Conservation (phyloP, 2,888 invertebrate species). For the Patella ulyssiponensis region DNA sequence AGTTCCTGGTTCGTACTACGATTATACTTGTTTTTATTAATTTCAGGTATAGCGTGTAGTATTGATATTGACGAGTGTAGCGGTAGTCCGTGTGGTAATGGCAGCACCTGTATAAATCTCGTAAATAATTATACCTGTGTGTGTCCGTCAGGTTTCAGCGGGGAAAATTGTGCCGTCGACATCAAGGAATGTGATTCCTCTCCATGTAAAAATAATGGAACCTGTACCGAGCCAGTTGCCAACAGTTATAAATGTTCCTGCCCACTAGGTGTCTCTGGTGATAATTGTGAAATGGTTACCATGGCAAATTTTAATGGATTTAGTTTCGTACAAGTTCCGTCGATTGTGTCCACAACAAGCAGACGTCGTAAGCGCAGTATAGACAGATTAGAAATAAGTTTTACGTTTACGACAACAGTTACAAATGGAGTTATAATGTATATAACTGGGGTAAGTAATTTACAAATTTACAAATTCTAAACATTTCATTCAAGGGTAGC, state of each 20-base stretch:
- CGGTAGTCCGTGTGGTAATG: slow-evolving; percentile 38
- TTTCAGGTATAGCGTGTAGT: slow-evolving; percentile 34
- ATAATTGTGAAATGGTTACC: slow-evolving; percentile 52
- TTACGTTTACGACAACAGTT: slow-evolving; percentile 56
- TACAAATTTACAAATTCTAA: too few relatives aligned
- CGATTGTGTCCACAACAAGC: slow-evolving; percentile 24
- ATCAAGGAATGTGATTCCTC: slow-evolving; percentile 73
- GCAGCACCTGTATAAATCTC: slow-evolving; percentile 38
- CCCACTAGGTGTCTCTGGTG: slow-evolving; percentile 52
- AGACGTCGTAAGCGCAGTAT: slow-evolving; percentile 25
- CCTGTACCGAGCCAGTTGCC: slow-evolving; percentile 92
- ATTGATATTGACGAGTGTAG: slow-evolving; percentile 43
- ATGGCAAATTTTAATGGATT: slow-evolving; percentile 60
- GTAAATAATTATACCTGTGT: slow-evolving; percentile 35
- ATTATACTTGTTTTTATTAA: too few relatives aligned
- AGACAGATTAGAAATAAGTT: slow-evolving; percentile 30
- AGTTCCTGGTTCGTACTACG: too few relatives aligned
- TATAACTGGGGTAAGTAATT: slow-evolving; percentile 52
- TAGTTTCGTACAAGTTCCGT: slow-evolving; percentile 42
- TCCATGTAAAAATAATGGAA: slow-evolving; percentile 92
- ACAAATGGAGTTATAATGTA: slow-evolving; percentile 54
- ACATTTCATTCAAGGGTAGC: too few relatives aligned
- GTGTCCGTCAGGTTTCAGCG: slow-evolving; percentile 36
- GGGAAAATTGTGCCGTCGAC: slow-evolving; percentile 48
- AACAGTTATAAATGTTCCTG: slow-evolving; percentile 58